These are phyloP conservation scores for Gortyna flavago DNA, from an alignment of 2,888 invertebrate genomes.

Conservation along the genomic window DNA sequence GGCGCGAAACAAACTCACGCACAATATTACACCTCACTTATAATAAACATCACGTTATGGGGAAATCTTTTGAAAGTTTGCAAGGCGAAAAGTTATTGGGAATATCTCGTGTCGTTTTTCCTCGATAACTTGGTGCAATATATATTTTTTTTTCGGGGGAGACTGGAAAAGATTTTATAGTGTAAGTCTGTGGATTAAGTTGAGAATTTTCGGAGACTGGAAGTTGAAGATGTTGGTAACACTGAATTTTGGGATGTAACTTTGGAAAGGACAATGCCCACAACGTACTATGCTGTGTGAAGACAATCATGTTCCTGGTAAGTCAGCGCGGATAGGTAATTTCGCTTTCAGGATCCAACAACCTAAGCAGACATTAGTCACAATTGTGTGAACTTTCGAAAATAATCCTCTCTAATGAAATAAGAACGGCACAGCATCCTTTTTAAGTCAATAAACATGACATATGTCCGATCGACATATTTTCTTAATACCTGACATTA, in stretches of 20 bases:
- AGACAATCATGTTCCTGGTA: background rate
- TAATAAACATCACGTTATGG: constrained; percentile 48
- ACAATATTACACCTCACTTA: constrained; percentile 62
- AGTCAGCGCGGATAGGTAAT: background rate
- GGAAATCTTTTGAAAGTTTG: constrained; percentile 58
- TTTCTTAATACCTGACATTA: constrained; percentile 28
- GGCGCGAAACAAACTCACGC: constrained; percentile 68
- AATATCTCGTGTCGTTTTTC: constrained; percentile 17
- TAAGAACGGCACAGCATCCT: constrained; percentile 42
- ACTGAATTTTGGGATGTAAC: background rate
- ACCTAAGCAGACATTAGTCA: constrained; percentile 45
- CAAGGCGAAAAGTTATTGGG: constrained; percentile 34
- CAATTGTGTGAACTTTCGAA: constrained; percentile 45
- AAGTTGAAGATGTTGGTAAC: background rate
- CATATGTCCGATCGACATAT: constrained; percentile 35
- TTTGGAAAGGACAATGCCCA: background rate
- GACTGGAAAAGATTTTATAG: background rate
- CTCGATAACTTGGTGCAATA: constrained; percentile 17
- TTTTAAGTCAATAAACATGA: constrained; percentile 43
- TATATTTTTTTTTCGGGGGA: constrained; percentile 2
- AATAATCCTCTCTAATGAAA: constrained; percentile 37
- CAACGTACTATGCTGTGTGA: background rate
- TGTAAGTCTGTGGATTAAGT: background rate
- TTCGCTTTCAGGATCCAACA: constrained; percentile 30
- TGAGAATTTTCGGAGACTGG: background rate